Percentiles rank a stretch among this genome's conserved stretches.
These are phyloP conservation scores for Stomatorhinus walkeri DNA, from an alignment of 2,797 vertebrate genomes.

Conservation along the genomic window DNA sequence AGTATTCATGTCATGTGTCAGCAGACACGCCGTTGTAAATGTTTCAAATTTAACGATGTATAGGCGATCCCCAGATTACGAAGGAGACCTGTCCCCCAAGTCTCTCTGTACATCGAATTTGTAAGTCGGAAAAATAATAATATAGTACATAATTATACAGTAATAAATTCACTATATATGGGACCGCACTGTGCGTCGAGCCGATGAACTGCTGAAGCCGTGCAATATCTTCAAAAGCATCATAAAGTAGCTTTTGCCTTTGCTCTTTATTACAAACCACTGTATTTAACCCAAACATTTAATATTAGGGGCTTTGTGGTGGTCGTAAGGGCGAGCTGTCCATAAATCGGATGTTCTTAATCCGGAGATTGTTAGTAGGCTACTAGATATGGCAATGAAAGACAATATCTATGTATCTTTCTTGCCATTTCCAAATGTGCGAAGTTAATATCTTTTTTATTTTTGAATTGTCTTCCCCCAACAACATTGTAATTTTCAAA, in stretches of 20 bases:
- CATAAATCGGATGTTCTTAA: not conserved
- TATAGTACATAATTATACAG: not conserved
- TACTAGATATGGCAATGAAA: not conserved
- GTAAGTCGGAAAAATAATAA: not conserved
- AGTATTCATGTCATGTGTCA: not conserved
- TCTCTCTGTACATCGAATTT: not conserved
- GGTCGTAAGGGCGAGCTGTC: not conserved
- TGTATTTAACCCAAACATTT: not conserved
- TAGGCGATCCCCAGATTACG: not conserved
- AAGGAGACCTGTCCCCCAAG: not conserved
- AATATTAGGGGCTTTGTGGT: not conserved
- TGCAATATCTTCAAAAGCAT: not conserved
- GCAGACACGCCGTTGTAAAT: not conserved
- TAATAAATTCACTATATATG: not conserved
- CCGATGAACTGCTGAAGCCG: not conserved
- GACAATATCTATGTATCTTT: not conserved
- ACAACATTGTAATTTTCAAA: not conserved
- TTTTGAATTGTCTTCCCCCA: not conserved
- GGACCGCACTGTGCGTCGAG: not conserved
- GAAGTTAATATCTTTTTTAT: not conserved
- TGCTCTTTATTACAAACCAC: not conserved
- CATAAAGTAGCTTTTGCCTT: not conserved
- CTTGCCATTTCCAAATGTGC: not conserved
- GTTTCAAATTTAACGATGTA: not conserved
- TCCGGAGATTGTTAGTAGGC: not conserved